A percentile compares a stretch with the other conserved stretches of the same genome.
phyloP scores from a whole-genome alignment of 2,888 invertebrate species.

The Ornithoptera priamus region DNA sequence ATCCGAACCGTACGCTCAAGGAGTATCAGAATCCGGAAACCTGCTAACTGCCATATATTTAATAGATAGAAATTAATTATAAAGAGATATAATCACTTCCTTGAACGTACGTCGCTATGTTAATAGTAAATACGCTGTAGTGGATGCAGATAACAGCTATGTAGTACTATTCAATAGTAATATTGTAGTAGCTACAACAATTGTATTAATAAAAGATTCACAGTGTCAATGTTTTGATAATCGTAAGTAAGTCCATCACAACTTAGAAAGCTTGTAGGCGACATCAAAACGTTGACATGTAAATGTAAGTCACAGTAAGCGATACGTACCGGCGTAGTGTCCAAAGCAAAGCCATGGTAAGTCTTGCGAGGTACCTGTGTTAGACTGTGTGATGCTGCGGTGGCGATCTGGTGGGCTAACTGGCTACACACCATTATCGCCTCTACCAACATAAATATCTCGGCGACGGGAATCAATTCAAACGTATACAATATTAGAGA shows the following conservation, averaged over 20 bases:
- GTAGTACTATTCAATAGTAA: slow-evolving; percentile 36
- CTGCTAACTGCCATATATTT: too few relatives aligned
- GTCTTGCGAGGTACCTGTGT: slow-evolving; percentile 23
- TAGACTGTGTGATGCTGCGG: slow-evolving; percentile 17
- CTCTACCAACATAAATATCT: background rate
- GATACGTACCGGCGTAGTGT: slow-evolving; percentile 38
- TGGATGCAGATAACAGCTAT: slow-evolving; percentile 50
- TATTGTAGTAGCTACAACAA: slow-evolving; percentile 36
- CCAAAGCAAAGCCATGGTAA: slow-evolving; percentile 26
- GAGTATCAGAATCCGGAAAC: slow-evolving; percentile 30
- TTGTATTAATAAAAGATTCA: slow-evolving; percentile 34
- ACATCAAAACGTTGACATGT: slow-evolving; percentile 24
- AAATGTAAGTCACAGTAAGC: slow-evolving; percentile 33
- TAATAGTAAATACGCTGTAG: slow-evolving; percentile 50
- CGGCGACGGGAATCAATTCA: background rate
- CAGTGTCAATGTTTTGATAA: slow-evolving; percentile 31
- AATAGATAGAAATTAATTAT: too few relatives aligned
- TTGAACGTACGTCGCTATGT: slow-evolving; percentile 49
- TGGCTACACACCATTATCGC: slow-evolving; percentile 24
- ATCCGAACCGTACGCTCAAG: slow-evolving; percentile 53
- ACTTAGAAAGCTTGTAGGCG: background rate
- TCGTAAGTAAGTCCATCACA: background rate
- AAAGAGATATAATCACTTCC: background rate
- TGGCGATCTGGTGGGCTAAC: background rate
- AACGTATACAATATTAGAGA: slow-evolving; percentile 3